phyloP scores from a whole-genome alignment of 2,888 invertebrate species.

The Zonitis immaculata region DNA sequence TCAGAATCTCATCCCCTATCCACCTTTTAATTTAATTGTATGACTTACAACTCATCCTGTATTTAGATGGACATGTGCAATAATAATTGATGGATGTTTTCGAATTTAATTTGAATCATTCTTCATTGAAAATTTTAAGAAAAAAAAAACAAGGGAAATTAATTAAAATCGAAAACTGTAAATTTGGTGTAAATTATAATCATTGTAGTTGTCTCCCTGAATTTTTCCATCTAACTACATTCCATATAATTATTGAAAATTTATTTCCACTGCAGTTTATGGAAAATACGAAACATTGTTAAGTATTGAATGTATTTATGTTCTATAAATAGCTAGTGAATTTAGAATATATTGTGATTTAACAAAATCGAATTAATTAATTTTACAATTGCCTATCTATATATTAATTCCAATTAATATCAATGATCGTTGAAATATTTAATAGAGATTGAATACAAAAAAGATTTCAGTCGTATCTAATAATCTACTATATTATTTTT shows the following conservation, averaged over 20 bases:
- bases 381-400: neutral
- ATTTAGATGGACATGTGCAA: slow-evolving; percentile 17
- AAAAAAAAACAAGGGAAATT: no score
- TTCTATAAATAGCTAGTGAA: slow-evolving; percentile 21
- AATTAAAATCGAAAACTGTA: slow-evolving; percentile 11
- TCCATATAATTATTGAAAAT: neutral
- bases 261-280: no score
- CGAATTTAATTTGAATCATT: neutral
- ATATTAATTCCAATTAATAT: neutral
- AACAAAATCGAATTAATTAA: neutral
- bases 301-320: slow-evolving; percentile 21
- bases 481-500: no score
- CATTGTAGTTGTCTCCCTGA: slow-evolving; percentile 4
- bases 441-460: no score
- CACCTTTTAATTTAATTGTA: no score
- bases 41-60: no score
- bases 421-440: no score
- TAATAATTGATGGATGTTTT: slow-evolving; percentile 16
- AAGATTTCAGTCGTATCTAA: no score
- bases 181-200: slow-evolving; percentile 14
- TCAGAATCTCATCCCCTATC: no score
- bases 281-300: neutral
- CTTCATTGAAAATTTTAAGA: slow-evolving; percentile 5
- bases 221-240: slow-evolving; percentile 2
- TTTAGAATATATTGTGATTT: slow-evolving; percentile 14